Percentiles rank a stretch among this genome's conserved stretches.
Evolutionary conservation across 1,140 invertebrate genomes (phyloP).

Genomic region (Diprion similis): DNA sequence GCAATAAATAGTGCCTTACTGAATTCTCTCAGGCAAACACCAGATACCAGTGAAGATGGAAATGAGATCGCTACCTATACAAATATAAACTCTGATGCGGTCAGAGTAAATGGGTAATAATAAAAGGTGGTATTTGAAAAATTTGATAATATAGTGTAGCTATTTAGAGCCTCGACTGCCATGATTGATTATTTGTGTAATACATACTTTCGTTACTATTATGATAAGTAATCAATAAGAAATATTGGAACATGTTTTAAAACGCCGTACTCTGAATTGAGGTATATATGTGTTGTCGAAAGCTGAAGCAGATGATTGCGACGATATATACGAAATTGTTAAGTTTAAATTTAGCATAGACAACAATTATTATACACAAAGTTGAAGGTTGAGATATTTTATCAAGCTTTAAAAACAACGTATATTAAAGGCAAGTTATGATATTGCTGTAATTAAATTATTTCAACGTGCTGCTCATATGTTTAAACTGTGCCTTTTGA

Average conservation of each 20-base stretch:
- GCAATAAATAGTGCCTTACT: conserved; percentile 53
- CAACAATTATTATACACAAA: background rate
- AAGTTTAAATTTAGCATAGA: background rate
- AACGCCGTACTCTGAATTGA: no score
- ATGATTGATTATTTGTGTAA: background rate
- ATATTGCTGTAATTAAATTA: background rate
- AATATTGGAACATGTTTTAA: no score
- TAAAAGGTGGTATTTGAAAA: background rate
- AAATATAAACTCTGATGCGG: conserved; percentile 50
- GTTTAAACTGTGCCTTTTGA: background rate
- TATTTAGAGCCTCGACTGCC: background rate
- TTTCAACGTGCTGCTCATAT: background rate
- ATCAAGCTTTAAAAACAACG: background rate
- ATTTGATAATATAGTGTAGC: no score
- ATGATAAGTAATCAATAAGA: no score
- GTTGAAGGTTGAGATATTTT: background rate
- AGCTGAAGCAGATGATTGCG: no score
- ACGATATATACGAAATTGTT: background rate
- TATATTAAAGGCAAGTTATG: background rate
- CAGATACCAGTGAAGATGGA: conserved; percentile 40
- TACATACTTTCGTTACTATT: no score
- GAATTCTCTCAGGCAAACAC: conserved; percentile 51
- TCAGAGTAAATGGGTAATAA: conserved; percentile 49
- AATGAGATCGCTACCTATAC: conserved; percentile 50
- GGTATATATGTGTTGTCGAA: no score